A percentile compares a stretch with the other conserved stretches of the same genome.
phyloP scores from a whole-genome alignment of 2,888 invertebrate species.

The Drosophila mercatorum region DNA sequence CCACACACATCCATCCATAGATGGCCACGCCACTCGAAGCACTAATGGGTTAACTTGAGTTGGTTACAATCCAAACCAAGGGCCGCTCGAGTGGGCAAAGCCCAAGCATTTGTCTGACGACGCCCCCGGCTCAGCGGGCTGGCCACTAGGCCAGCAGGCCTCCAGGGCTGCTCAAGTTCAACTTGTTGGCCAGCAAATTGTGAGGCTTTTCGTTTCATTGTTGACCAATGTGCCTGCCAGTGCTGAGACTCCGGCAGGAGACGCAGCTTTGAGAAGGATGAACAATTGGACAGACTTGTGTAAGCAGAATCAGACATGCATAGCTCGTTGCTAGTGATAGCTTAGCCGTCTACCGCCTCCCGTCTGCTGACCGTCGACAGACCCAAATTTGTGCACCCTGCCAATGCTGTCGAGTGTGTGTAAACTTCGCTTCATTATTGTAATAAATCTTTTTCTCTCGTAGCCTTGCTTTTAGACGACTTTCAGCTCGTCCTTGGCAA shows the following conservation, averaged over 20 bases:
- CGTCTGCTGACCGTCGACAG: conserved; percentile 14
- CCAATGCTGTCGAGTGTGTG: conserved; percentile 24
- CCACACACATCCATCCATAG: conserved; percentile 2
- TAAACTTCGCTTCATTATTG: conserved; percentile 44
- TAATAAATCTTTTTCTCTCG: conserved; percentile 30
- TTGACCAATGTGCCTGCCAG: conserved; percentile 74
- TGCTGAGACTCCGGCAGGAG: conserved; percentile 21
- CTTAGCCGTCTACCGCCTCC: conserved; percentile 24
- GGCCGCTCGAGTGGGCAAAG: conserved; percentile 70
- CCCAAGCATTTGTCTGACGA: conserved; percentile 71
- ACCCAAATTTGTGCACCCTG: conserved; percentile 27
- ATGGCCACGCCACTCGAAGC: conserved; percentile 16
- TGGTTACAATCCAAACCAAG: conserved; percentile 71
- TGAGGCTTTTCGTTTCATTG: conserved; percentile 72
- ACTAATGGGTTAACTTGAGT: conserved; percentile 80
- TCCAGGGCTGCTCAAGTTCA: conserved; percentile 64
- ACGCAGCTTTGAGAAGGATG: background rate
- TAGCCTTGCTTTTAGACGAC: background rate
- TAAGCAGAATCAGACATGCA: conserved; percentile 55
- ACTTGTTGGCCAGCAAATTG: conserved; percentile 72
- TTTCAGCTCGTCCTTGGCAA: conserved; percentile 1
- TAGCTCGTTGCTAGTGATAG: conserved; percentile 44
- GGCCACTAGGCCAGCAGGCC: conserved; percentile 6
- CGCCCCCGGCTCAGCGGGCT: conserved; percentile 47
- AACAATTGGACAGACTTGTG: conserved; percentile 39